Percentiles rank a stretch among this genome's conserved stretches.
Conservation (phyloP, 2,888 invertebrate genomes). For the Parthenolecanium corni region DNA sequence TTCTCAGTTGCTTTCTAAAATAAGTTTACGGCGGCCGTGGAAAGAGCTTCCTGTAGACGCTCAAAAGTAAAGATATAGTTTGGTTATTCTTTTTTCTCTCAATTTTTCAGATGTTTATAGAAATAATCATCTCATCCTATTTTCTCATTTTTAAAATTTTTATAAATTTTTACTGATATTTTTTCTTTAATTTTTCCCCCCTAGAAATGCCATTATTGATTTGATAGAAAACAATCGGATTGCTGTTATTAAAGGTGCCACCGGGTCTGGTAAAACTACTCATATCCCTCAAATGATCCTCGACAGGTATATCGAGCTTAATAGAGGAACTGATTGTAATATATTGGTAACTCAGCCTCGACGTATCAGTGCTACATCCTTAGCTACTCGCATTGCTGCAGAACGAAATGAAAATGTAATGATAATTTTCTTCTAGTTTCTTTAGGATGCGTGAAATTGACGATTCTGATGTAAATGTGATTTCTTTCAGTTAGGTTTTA, state of each 20-base stretch:
- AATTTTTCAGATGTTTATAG: conserved; percentile 30
- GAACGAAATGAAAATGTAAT: conserved; percentile 50
- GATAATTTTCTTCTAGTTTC: too few species aligned
- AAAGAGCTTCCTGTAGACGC: conserved; percentile 38
- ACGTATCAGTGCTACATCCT: conserved; percentile 54
- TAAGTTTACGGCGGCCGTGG: neutral
- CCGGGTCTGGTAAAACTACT: conserved; percentile 64
- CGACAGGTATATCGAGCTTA: conserved; percentile 42
- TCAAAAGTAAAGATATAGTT: conserved; percentile 36
- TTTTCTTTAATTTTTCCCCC: neutral
- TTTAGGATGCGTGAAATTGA: neutral
- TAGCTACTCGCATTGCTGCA: conserved; percentile 52
- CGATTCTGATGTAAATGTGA: neutral
- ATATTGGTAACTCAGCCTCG: conserved; percentile 57
- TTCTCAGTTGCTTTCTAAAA: neutral
- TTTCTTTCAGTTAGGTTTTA: conserved; percentile 46
- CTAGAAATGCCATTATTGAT: conserved; percentile 45
- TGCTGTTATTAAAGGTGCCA: conserved; percentile 53
- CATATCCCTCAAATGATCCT: conserved; percentile 53
- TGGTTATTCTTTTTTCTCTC: too few species aligned
- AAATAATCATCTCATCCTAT: too few species aligned
- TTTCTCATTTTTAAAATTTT: too few species aligned
- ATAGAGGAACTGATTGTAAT: conserved; percentile 42
- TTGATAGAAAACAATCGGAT: conserved; percentile 44
- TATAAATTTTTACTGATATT: neutral